These are phyloP conservation scores for Gymnoscopelus braueri DNA, from an alignment of 2,797 vertebrate genomes.

Conservation along the genomic window DNA sequence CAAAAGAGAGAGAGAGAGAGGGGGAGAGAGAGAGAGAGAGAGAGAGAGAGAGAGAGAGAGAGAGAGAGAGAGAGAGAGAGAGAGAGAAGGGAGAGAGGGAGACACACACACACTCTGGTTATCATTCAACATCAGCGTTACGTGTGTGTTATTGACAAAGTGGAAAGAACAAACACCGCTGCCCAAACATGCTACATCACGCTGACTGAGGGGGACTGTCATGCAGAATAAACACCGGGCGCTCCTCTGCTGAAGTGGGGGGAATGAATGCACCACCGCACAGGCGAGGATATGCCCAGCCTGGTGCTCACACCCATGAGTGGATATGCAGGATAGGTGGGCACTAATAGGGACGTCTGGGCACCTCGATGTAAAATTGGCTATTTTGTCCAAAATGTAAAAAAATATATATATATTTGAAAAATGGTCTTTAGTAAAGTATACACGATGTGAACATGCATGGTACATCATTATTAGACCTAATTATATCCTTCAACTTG, in stretches of 20 bases:
- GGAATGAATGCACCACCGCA: conserved; percentile 32
- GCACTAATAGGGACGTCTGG: too few relatives aligned
- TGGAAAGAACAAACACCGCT: conserved; percentile 77
- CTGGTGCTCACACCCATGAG: not conserved
- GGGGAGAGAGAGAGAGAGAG: not conserved
- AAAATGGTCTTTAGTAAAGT: too few relatives aligned
- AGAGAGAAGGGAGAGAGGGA: conserved; percentile 30
- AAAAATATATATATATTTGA: too few relatives aligned
- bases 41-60: not conserved
- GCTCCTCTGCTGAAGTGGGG: conserved; percentile 43
- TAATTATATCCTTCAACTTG: too few relatives aligned
- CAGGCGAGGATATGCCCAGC: conserved; percentile 33
- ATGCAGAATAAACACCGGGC: conserved; percentile 75
- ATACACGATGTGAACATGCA: too few relatives aligned
- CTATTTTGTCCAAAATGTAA: too few relatives aligned
- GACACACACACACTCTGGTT: conserved; percentile 59
- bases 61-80: conserved; percentile 29
- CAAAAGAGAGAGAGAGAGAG: not conserved
- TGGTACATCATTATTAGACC: too few relatives aligned
- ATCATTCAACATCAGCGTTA: conserved; percentile 78
- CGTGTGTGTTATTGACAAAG: conserved; percentile 78
- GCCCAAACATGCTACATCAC: conserved; percentile 79
- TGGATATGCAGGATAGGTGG: too few relatives aligned
- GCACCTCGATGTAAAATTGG: too few relatives aligned
- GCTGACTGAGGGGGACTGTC: conserved; percentile 75